Percentiles rank a stretch among this genome's conserved stretches.
phyloP scores from a whole-genome alignment of 2,113 vertebrate species.

The Pogonocichla stellata region DNA sequence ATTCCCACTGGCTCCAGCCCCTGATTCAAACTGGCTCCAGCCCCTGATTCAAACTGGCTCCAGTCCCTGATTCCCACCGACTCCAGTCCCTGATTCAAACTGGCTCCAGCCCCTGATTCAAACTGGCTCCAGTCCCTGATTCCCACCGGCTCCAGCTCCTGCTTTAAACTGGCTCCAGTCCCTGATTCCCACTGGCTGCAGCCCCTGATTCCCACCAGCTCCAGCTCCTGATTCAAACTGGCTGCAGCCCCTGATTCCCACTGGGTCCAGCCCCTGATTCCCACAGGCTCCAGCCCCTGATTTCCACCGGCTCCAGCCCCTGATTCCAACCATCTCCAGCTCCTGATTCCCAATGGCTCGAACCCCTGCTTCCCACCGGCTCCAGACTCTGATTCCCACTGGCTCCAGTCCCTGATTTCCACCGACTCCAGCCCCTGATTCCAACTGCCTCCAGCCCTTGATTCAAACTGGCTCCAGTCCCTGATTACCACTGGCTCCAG shows the following conservation, averaged over 20 bases:
- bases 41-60: no score
- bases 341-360: neutral
- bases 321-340: no score
- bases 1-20: no score
- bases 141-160: rapidly evolving
- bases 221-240: no score
- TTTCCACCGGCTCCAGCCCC: no score
- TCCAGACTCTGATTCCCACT: rapidly evolving
- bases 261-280: no score
- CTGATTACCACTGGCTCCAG: neutral
- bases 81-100: no score
- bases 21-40: rapidly evolving
- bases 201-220: no score
- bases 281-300: no score
- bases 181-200: rapidly evolving
- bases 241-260: neutral
- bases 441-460: no score
- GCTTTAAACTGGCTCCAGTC: rapidly evolving
- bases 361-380: rapidly evolving
- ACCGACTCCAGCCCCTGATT: rapidly evolving
- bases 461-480: no score
- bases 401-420: neutral
- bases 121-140: rapidly evolving
- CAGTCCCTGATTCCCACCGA: neutral
- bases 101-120: no score